Base-by-base conservation (phyloP, 2,888 invertebrate genomes). In the Lepas anatifera region DNA sequence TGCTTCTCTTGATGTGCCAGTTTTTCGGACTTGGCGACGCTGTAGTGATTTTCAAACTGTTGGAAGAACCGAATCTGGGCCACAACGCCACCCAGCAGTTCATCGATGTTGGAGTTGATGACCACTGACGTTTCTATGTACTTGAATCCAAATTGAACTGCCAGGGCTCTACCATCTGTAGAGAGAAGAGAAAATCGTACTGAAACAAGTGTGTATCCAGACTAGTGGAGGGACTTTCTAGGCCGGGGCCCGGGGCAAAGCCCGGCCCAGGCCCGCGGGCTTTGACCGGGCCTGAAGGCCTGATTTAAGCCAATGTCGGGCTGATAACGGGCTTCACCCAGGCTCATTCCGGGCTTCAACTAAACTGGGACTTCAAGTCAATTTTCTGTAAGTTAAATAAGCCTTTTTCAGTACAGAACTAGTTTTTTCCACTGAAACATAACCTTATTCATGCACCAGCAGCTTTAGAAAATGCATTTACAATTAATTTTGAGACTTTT, bases 111-210 rank as follows among this genome's bases (percentile, higher is more conserved):
- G 84, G 95, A 95, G 81, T 95, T 95, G 77, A 97, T 91, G n/a
- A 94, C 95, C n/a, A 95, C 95, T 0, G 96, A 96, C 22, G 95
- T 90, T 81, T 97, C 96, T 74, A 94, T 90, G 83, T 92, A 95
- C 80, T 95, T 95, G 70, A 92, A 89, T 75, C 92, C 88, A 81
- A 89, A 92, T 2, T 90, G 90, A 80, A 92, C 92, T 11, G 95
- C 95, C 74, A 94, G 83, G 77, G 92, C 90, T 80, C 92, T 92
- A 69, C 95, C 96, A 83, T 96, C 96, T 96, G 86, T 67, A 82
- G 83, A 73, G 72, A 72, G 74, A 74, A 73, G 72, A 73, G 71
- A 72, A 70, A 13, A 3, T 43, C 3, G 18, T 6, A 3, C 43
- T 43, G 3, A 13, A 13, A 13, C 13, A 18, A 3, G 13, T 18